Conservation (phyloP, 2,888 invertebrate genomes). For the Sceliomorpha sp. region DNA sequence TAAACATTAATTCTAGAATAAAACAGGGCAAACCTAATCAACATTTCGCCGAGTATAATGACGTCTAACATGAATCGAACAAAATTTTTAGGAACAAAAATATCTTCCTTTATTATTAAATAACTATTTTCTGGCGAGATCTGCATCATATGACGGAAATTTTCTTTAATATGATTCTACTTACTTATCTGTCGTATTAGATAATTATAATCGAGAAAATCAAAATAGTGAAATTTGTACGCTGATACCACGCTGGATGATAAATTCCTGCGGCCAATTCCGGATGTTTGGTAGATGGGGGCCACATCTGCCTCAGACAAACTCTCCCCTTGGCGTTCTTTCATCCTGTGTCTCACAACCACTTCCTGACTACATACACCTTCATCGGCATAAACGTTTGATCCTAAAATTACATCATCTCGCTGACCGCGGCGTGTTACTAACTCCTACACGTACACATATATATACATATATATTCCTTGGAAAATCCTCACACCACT, state of each 20-base stretch:
- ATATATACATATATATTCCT: background rate
- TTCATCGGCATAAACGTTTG: slow-evolving; percentile 54
- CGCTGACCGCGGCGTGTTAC: slow-evolving; percentile 35
- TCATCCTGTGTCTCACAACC: slow-evolving; percentile 24
- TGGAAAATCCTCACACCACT: slow-evolving; percentile 1
- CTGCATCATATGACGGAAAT: no score
- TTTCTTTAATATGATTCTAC: no score
- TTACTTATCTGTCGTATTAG: no score
- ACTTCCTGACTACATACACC: slow-evolving; percentile 32
- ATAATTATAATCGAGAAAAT: background rate
- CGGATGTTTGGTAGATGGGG: slow-evolving; percentile 44
- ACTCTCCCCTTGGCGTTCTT: slow-evolving; percentile 28
- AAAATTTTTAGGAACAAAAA: no score
- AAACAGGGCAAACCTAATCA: no score
- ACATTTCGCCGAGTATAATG: no score
- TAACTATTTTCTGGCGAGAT: no score
- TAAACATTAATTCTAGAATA: no score
- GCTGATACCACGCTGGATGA: slow-evolving; percentile 60
- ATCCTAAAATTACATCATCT: slow-evolving; percentile 56
- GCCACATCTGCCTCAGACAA: slow-evolving; percentile 38
- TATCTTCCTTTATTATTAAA: no score
- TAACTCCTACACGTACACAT: slow-evolving; percentile 24
- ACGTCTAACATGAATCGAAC: no score
- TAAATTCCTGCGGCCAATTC: slow-evolving; percentile 63
- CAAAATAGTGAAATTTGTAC: slow-evolving; percentile 63